Conservation (phyloP, 1,140 invertebrate species). For the Scaptomyza hsui region DNA sequence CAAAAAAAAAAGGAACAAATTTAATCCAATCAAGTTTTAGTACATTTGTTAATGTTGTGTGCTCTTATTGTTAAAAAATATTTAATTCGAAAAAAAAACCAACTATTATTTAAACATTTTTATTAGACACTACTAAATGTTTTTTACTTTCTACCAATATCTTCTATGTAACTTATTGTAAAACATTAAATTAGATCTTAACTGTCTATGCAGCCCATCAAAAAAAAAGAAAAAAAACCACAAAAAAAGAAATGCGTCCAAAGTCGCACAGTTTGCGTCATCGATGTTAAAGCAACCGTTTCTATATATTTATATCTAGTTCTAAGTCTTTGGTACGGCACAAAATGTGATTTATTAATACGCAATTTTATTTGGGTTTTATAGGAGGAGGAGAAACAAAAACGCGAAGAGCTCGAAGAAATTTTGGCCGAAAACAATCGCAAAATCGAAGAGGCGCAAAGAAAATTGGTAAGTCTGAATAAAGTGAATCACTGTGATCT, state of each 20-base stretch:
- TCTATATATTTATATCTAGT: constrained; percentile 61
- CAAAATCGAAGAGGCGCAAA: constrained; percentile 98
- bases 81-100: constrained; percentile 31
- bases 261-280: constrained; percentile 55
- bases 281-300: constrained; percentile 70
- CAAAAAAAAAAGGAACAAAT: constrained; percentile 52
- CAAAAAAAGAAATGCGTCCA: constrained; percentile 37
- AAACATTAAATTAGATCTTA: constrained; percentile 69
- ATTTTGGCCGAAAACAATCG: constrained; percentile 99
- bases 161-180: constrained; percentile 72
- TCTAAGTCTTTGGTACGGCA: constrained; percentile 54
- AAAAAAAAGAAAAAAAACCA: constrained; percentile 45
- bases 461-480: constrained; percentile 91
- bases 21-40: constrained; percentile 62
- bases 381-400: constrained; percentile 98
- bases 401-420: constrained; percentile 96
- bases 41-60: constrained; percentile 81
- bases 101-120: constrained; percentile 63
- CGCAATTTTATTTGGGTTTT: constrained; percentile 83
- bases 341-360: constrained; percentile 63
- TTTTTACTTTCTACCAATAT: constrained; percentile 70
- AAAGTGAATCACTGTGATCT: too few species aligned
- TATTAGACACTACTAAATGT: constrained; percentile 79
- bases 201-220: constrained; percentile 68
- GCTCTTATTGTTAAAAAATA: constrained; percentile 63